These are phyloP conservation scores for Volucella inanis DNA, from an alignment of 2,888 invertebrate species.

Conservation along the genomic window DNA sequence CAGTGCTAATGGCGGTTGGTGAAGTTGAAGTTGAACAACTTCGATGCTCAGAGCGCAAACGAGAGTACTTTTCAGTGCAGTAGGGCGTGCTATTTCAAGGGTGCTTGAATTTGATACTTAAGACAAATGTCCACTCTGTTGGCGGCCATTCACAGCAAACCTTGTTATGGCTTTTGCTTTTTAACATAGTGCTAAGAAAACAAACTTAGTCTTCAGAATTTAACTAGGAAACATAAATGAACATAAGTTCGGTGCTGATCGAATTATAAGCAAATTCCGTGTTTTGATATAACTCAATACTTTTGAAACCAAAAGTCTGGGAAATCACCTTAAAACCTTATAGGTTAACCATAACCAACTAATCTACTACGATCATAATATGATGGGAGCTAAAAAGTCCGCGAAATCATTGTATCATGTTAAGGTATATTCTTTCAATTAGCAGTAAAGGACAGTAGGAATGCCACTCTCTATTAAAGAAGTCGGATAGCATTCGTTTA, in stretches of 20 bases:
- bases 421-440: no score
- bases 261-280: no score
- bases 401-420: no score
- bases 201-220: background rate
- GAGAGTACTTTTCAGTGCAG: conserved; percentile 48
- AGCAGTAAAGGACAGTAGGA: no score
- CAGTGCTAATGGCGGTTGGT: conserved; percentile 65
- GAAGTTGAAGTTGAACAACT: conserved; percentile 60
- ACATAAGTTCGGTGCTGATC: conserved; percentile 1
- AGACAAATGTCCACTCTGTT: conserved; percentile 65
- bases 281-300: no score
- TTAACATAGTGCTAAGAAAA: background rate
- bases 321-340: no score
- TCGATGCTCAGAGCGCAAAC: conserved; percentile 56
- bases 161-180: conserved; percentile 2
- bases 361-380: no score
- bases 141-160: conserved; percentile 49
- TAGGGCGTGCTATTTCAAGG: conserved; percentile 64
- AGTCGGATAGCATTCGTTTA: no score
- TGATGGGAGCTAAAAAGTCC: no score
- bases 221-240: conserved; percentile 20
- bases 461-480: no score
- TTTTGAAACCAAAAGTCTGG: no score
- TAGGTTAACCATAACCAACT: no score
- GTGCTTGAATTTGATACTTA: conserved; percentile 62